These are phyloP conservation scores for Parauchenoglanis punctatus DNA, from an alignment of 2,797 vertebrate genomes.

Conservation along the genomic window DNA sequence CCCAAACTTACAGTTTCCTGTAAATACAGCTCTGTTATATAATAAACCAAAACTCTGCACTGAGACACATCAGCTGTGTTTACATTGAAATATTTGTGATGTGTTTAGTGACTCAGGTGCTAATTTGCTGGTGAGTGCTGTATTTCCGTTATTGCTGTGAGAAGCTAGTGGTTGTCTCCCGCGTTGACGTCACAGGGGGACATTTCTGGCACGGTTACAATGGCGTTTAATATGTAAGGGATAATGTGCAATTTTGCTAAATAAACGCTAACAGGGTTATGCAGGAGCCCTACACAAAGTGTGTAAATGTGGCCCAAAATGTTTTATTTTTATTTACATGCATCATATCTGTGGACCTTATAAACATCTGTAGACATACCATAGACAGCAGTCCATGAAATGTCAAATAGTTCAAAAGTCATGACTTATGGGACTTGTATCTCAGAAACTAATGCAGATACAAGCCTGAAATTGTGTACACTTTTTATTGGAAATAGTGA, in stretches of 20 bases:
- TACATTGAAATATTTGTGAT: background rate
- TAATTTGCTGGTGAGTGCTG: background rate
- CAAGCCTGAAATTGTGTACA: background rate
- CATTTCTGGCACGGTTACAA: background rate
- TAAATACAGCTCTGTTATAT: background rate
- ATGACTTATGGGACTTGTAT: background rate
- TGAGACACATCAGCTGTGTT: background rate
- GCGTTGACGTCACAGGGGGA: background rate
- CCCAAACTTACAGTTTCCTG: background rate
- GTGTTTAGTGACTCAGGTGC: background rate
- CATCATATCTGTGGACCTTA: background rate
- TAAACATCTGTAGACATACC: background rate
- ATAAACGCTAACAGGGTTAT: no score
- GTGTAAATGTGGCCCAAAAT: no score
- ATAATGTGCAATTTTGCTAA: background rate
- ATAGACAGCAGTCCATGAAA: background rate
- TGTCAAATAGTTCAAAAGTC: background rate
- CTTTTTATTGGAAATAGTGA: background rate
- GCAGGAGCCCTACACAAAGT: no score
- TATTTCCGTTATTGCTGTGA: background rate
- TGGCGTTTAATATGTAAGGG: background rate
- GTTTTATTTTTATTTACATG: background rate
- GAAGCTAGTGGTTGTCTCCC: background rate
- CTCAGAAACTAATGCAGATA: background rate
- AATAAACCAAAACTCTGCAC: background rate